These are phyloP conservation scores for Cuniculus paca DNA, from an alignment of 2,797 vertebrate genomes.

Conservation along the genomic window DNA sequence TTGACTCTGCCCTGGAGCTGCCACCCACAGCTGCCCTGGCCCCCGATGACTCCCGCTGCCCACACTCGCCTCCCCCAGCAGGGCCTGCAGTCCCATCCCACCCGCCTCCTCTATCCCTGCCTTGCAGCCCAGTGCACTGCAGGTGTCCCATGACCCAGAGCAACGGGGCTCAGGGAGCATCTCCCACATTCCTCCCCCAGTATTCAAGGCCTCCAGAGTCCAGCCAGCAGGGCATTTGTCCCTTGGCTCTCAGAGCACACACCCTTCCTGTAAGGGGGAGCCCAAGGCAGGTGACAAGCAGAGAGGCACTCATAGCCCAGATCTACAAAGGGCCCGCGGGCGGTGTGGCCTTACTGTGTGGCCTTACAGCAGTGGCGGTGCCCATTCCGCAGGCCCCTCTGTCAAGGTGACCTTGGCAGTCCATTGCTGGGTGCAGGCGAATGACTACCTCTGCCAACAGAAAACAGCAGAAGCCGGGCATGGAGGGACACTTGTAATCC, in stretches of 20 bases:
- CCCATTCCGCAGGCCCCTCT: neutral
- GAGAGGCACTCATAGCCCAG: neutral
- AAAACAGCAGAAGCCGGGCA: neutral
- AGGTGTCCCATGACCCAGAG: neutral
- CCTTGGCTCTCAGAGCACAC: neutral
- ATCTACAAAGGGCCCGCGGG: neutral
- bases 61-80: neutral
- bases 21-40: neutral
- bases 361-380: neutral
- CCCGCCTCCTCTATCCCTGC: neutral
- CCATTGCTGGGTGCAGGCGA: neutral
- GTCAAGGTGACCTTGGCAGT: no score
- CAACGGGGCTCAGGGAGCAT: neutral
- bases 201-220: neutral
- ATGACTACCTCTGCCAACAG: neutral
- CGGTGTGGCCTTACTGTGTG: neutral
- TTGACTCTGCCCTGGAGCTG: neutral
- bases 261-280: neutral
- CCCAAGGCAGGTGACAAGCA: neutral
- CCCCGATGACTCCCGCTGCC: neutral
- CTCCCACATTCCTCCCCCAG: neutral
- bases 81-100: neutral
- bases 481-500: neutral
- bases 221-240: neutral
- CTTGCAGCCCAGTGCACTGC: neutral